Evolutionary conservation across 2,797 vertebrate species (phyloP), one percentile per base, ranked within the genome.

Genomic region (Danio aesculapii): DNA sequence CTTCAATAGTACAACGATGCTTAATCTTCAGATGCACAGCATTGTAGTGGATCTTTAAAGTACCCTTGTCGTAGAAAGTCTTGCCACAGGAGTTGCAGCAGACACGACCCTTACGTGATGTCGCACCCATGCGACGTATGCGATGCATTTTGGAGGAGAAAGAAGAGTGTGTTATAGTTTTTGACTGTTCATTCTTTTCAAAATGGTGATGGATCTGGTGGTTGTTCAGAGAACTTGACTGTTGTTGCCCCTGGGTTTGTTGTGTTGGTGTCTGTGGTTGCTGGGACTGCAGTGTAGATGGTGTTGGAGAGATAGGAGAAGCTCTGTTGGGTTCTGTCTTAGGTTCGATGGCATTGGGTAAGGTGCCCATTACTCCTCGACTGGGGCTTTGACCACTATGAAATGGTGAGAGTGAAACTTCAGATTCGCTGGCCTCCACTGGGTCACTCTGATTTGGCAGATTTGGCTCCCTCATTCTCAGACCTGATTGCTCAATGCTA

Each of bases 51-150:
- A 99, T 99, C 93, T 99, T 99, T 84, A 99, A 92, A 0, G 98
- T 99, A 82, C 98, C 98, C 91, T 95, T 95, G 84, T 94, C 94
- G 53, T 94, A 94, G 88, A 94, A 99, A 11, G 98, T 98, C 89
- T 99, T 99, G 80, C 98, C 98, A 80, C 98, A 99, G 11, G 98
- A 97, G 57, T 98, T 99, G 91, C 98, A 99, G 91, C 98, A 99
- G 75, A 99, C 98, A 16, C 98, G 96, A 76, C 98, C 98, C 87
- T 99, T 99, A 82, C 98, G 95, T 0, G 98, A 99, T 6, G 97
- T 97, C 5, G 97, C 89, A 11, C 97, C 98, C 96, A 99, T 98
- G 82, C 99, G 97, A 5, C 98, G 96, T 91, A 99, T 99, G 50
- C 98, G 97, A 89, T 98, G 98, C 93, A 98, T 96, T 86, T 99